Evolutionary conservation across 2,113 vertebrate genomes (phyloP).

Genomic region (Ranitomeya variabilis): DNA sequence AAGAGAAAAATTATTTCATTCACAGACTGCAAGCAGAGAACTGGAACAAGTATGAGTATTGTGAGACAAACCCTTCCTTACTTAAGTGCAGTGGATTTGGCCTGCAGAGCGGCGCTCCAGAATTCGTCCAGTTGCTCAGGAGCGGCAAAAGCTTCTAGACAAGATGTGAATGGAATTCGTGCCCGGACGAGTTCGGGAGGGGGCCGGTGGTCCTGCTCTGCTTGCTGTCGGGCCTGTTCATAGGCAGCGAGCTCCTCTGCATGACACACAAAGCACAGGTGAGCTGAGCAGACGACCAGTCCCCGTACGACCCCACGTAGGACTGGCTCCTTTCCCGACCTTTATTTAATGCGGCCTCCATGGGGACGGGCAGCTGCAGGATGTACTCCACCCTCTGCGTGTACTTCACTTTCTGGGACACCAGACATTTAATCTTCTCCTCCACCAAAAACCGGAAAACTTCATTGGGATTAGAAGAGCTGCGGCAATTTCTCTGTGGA

Average conservation of each 20-base stretch:
- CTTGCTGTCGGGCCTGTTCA: constrained; percentile 88
- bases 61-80: constrained; percentile 68
- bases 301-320: neutral
- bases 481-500: constrained; percentile 92
- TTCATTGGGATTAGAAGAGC: constrained; percentile 92
- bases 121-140: constrained; percentile 96
- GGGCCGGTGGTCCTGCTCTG: constrained; percentile 81
- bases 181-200: constrained; percentile 85
- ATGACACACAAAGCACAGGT: constrained; percentile 7
- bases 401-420: constrained; percentile 96
- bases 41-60: too few relatives aligned
- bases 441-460: constrained; percentile 97
- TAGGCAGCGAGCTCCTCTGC: constrained; percentile 93
- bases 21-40: too few relatives aligned
- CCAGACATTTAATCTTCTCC: constrained; percentile 95
- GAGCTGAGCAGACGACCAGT: too few relatives aligned
- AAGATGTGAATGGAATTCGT: constrained; percentile 92
- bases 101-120: constrained; percentile 97
- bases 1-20: too few relatives aligned
- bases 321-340: constrained; percentile 70
- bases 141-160: constrained; percentile 91
- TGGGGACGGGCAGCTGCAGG: constrained; percentile 93
- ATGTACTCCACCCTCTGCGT: constrained; percentile 98
- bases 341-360: constrained; percentile 96
- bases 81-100: constrained; percentile 97